Evolutionary conservation across 2,888 invertebrate genomes (phyloP), one percentile per base, ranked within the genome.

Genomic region (Metellina segmentata): DNA sequence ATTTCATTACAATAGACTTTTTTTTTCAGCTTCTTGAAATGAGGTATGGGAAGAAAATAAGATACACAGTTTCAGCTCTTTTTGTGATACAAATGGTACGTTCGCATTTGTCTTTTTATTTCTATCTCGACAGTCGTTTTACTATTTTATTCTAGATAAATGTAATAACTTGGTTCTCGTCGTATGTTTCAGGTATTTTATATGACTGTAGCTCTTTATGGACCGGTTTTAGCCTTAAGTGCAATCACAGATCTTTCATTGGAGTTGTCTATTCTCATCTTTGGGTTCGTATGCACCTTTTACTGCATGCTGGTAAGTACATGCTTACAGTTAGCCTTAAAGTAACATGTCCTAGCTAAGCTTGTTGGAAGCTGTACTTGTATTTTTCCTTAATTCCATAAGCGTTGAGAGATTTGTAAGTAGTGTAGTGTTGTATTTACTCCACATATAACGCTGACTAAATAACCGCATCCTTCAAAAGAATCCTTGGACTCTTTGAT

Each of bases 11-110:
- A n/a, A 71, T 51, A 51, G 16, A 52, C 72, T 74, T 83, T 0
- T 48, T 6, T n/a, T 85, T 61, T 16, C 69, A 86, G 86, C 78
- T 69, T 51, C 70, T 86, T 51, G 86, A 86, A 20, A 77, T 86
- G 69, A 8, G 86, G 52, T 86, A 52, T 86, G 86, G 86, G 70
- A 86, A 78, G 20, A 77, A 49, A 7, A 78, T 49, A 8, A 69
- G 70, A 19, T 69, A 77, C 19, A 69, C 78, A 2, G 78, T 86
- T 16, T 86, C n/a, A 20, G 51, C 19, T 4, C 51, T 86, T 16
- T 86, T 86, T 70, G 69, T 86, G 1, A 9, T 86, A 5, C 86
- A 86, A 51, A 86, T 78, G 86, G 86, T 86, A 70, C 11, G 77
- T 49, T 52, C 8, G 16, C 11, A 79, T 19, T 34, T 81, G 20